Conservation (phyloP, 92 coral and sea anemone species). For the Phenganax stokvisi region DNA sequence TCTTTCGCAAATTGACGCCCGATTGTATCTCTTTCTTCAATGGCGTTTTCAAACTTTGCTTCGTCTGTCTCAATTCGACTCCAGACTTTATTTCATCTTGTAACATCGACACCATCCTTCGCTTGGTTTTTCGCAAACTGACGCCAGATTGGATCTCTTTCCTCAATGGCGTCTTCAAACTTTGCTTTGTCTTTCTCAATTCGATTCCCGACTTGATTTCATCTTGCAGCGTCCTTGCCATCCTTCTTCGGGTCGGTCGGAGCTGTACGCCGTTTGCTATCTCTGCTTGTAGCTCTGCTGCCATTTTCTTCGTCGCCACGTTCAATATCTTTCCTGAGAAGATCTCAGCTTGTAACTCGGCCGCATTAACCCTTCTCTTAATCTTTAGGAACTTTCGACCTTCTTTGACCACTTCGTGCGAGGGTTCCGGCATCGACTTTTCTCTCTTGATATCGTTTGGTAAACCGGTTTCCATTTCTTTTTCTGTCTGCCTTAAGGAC, state of each 20-base stretch:
- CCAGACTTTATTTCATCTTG: conserved; percentile 59
- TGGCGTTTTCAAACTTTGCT: conserved; percentile 52
- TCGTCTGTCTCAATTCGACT: conserved; percentile 53
- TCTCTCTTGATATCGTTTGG: too few relatives aligned
- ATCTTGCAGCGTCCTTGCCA: conserved; percentile 7
- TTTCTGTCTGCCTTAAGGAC: conserved; percentile 53
- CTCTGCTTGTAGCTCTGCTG: conserved; percentile 1
- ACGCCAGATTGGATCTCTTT: too few relatives aligned
- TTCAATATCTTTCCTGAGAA: background rate
- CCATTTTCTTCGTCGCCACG: conserved; percentile 3
- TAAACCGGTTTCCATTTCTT: conserved; percentile 26
- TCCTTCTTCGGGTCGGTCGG: conserved; percentile 7
- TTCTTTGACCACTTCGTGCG: conserved; percentile 56
- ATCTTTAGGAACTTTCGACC: conserved; percentile 45
- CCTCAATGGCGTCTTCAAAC: too few relatives aligned
- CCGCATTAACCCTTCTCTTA: conserved; percentile 42
- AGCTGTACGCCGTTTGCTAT: background rate
- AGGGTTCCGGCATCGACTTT: conserved; percentile 1
- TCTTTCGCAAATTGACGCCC: conserved; percentile 48
- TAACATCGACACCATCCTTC: conserved; percentile 51
- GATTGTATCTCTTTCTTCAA: conserved; percentile 59
- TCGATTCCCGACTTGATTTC: too few relatives aligned
- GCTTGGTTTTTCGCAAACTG: too few relatives aligned
- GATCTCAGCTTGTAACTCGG: conserved; percentile 43
- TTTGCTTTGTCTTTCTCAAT: too few relatives aligned